Conservation (phyloP, 1,140 invertebrate genomes). For the Holcopasites calliopsidis region DNA sequence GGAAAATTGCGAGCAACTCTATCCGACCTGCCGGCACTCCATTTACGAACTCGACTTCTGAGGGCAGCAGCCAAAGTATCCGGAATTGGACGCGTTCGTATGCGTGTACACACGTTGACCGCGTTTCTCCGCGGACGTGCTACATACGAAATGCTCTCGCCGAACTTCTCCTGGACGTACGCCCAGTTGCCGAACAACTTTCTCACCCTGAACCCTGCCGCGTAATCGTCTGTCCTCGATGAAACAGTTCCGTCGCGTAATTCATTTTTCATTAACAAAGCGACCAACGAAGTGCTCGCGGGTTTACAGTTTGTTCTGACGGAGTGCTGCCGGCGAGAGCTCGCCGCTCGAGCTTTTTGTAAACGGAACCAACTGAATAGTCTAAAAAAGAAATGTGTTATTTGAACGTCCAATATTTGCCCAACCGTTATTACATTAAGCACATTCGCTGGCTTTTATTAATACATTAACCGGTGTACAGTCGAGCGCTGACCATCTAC, state of each 20-base stretch:
- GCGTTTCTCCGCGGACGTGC: slow-evolving; percentile 8
- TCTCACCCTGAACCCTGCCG: slow-evolving; percentile 23
- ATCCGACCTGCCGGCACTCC: slow-evolving; percentile 78
- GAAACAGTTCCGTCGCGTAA: slow-evolving; percentile 45
- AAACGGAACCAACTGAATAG: background rate
- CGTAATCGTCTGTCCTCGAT: slow-evolving; percentile 13
- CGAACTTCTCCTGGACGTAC: slow-evolving; percentile 34
- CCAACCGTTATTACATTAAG: background rate
- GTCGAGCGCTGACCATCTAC: too few relatives aligned
- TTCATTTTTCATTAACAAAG: slow-evolving; percentile 61
- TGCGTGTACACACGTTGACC: slow-evolving; percentile 30
- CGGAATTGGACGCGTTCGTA: slow-evolving; percentile 9
- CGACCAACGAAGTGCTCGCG: slow-evolving; percentile 23
- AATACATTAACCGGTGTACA: background rate
- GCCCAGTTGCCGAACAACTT: slow-evolving; percentile 18
- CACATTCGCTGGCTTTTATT: background rate
- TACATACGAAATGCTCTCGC: slow-evolving; percentile 2
- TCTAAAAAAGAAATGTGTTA: background rate
- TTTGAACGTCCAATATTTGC: slow-evolving; percentile 37
- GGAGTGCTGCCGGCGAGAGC: slow-evolving; percentile 31
- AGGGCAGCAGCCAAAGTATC: slow-evolving; percentile 30
- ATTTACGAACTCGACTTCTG: slow-evolving; percentile 75
- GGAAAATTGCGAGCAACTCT: slow-evolving; percentile 76
- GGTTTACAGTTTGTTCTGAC: slow-evolving; percentile 57
- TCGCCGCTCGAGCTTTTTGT: background rate